Base-by-base conservation (phyloP, 2,888 invertebrate genomes). In the Oscheius sp. region DNA sequence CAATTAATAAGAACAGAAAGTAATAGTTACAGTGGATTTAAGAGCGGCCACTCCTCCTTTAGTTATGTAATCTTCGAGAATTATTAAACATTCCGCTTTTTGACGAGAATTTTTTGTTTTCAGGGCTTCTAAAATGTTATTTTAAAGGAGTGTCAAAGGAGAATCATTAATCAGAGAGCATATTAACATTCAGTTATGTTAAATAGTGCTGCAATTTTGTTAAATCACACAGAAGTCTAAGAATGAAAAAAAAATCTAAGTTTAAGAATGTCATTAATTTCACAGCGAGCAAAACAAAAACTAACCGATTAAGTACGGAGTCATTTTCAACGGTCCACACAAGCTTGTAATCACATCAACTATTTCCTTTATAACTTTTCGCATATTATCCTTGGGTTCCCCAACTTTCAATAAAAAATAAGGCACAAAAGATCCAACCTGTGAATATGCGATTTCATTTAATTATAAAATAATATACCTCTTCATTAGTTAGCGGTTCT, bases 21-120 rank as follows among this genome's bases (percentile, higher is more conserved):
- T 6, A 35, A 35, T 35, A 35, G 63, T 66, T 29, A 80, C 78
- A 61, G 94, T 93, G 0, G 93, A 92, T 0, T 95, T 82, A n/a
- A 82, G 69, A 2, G 77, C 75, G 9, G 74, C 55, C 7, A 76
- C 93, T 82, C 93, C 92, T 89, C 95, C 94, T 35, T 95, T 73
- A 0, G 61, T 29, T 23, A 83, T 93, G 27, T 92, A 91, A 49
- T 95, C 92, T 0, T 96, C 96, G 87, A 98, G 91, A 89, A 96
- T 94, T 84, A 96, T 96, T 72, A 99, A 91, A 89, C 98, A 97
- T 90, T 97, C 98, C 90, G 96, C 94, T 87, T 97, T 92, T 89
- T 97, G 97, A 53, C 97, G 92, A 0, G 97, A 94, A 89, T 97
- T 98, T 90, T 99, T 99, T 0, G 96, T 95, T 88, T 96, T 95